These are phyloP conservation scores for Eupithecia inturbata DNA, from an alignment of 2,888 invertebrate genomes.

Conservation along the genomic window DNA sequence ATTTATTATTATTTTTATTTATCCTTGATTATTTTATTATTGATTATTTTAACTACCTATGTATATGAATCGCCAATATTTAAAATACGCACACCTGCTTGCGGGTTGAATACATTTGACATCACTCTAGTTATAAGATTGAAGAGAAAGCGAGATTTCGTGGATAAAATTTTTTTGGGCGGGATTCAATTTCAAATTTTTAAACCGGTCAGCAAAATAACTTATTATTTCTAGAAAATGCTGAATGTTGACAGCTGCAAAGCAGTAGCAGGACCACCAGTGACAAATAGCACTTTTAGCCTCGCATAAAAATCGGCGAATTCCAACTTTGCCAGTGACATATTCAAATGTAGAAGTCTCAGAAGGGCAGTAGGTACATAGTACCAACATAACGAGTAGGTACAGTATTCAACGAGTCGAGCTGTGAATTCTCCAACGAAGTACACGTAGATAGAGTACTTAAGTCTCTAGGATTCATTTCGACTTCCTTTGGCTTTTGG, in stretches of 20 bases:
- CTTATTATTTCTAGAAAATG: not conserved
- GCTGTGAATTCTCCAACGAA: conserved; percentile 37
- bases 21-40: no score
- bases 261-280: not conserved
- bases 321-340: conserved; percentile 9
- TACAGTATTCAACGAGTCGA: conserved; percentile 35
- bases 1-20: no score
- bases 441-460: conserved; percentile 15
- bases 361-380: conserved; percentile 36
- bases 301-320: not conserved
- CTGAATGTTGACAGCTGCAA: not conserved
- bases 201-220: not conserved
- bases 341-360: conserved; percentile 53
- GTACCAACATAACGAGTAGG: conserved; percentile 13
- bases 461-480: conserved; percentile 43
- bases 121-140: no score
- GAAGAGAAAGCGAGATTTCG: no score
- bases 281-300: not conserved
- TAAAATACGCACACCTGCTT: no score
- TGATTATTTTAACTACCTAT: no score
- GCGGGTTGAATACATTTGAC: no score
- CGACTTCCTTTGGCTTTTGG: conserved; percentile 34
- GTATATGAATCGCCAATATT: no score
- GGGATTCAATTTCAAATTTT: not conserved
- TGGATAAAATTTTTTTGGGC: not conserved